Conservation (phyloP, 92 coral and sea anemone genomes). For the Heteractis magnifica region DNA sequence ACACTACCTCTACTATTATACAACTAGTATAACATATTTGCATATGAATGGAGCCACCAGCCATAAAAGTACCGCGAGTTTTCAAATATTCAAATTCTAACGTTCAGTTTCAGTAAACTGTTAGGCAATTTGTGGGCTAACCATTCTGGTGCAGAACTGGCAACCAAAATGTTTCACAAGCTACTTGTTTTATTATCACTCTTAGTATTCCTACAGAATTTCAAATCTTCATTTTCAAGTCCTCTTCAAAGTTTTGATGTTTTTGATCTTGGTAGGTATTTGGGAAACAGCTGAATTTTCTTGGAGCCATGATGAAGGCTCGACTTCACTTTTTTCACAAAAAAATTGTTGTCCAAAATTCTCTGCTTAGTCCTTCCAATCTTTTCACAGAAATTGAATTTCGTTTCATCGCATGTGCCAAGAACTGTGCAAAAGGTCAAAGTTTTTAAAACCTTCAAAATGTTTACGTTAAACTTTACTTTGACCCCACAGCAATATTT, state of each 20-base stretch:
- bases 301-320: background rate
- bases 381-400: too few relatives aligned
- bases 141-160: too few relatives aligned
- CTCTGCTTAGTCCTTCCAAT: background rate
- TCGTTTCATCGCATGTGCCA: too few relatives aligned
- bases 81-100: background rate
- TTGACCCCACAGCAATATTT: background rate
- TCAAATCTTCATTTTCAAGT: background rate
- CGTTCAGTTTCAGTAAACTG: background rate
- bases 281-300: background rate
- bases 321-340: too few relatives aligned
- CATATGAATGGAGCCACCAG: background rate
- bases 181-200: background rate
- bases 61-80: background rate
- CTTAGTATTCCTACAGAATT: background rate
- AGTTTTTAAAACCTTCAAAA: background rate
- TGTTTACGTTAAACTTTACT: background rate
- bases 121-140: background rate
- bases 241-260: background rate
- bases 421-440: too few relatives aligned
- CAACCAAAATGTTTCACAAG: background rate
- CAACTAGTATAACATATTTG: too few relatives aligned
- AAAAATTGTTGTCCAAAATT: background rate
- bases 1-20: background rate
- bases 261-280: background rate